Conservation (phyloP, 2,888 invertebrate genomes). For the Thumatha senex region DNA sequence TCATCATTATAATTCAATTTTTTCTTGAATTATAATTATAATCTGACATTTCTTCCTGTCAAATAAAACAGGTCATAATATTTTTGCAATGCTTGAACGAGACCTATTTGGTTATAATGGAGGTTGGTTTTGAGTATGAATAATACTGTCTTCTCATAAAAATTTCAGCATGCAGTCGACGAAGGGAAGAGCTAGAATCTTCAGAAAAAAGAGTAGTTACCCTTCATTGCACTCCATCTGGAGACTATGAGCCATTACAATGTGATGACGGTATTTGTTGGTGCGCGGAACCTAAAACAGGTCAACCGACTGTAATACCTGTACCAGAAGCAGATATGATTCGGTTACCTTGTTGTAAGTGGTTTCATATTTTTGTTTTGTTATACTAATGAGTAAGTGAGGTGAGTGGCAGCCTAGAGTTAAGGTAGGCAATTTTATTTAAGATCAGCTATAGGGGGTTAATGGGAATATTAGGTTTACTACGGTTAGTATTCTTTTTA, state of each 20-base stretch:
- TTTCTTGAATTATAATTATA: not conserved
- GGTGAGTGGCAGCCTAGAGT: too few species aligned
- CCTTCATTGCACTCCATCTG: constrained; percentile 85
- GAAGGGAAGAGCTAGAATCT: constrained; percentile 79
- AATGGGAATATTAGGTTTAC: too few species aligned
- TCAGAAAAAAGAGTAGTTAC: constrained; percentile 73
- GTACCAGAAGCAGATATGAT: constrained; percentile 84
- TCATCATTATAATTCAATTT: constrained; percentile 3
- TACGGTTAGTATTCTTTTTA: too few species aligned
- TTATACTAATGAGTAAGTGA: too few species aligned
- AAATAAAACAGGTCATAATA: constrained; percentile 12
- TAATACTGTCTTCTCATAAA: too few species aligned
- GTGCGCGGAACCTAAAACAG: constrained; percentile 86
- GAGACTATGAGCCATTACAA: constrained; percentile 87
- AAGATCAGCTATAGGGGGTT: too few species aligned
- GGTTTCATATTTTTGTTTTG: not conserved
- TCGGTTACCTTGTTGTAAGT: constrained; percentile 86
- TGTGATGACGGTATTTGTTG: constrained; percentile 87
- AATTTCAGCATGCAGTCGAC: constrained; percentile 84
- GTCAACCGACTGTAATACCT: constrained; percentile 80
- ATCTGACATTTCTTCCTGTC: constrained; percentile 15
- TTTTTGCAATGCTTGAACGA: not conserved
- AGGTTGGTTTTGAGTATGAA: too few species aligned
- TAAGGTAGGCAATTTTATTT: too few species aligned
- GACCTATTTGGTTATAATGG: too few species aligned